Percentiles rank a stretch among this genome's conserved stretches.
These are phyloP conservation scores for Platycheirus albimanus DNA, from an alignment of 2,888 invertebrate genomes.

Conservation along the genomic window DNA sequence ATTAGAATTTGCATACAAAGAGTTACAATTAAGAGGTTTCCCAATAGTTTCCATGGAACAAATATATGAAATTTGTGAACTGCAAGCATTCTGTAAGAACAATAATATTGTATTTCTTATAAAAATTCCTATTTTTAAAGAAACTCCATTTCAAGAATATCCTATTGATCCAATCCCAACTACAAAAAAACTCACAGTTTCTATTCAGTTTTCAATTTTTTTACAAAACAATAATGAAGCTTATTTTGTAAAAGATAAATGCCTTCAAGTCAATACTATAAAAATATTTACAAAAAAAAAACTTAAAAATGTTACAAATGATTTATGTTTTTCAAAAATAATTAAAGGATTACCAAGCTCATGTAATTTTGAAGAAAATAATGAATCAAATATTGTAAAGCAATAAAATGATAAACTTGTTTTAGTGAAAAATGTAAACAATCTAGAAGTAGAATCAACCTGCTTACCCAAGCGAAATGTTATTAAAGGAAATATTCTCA, in stretches of 20 bases:
- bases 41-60: neutral
- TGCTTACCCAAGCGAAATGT: neutral
- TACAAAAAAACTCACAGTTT: neutral
- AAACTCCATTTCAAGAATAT: conserved; percentile 1
- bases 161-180: neutral
- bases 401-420: neutral
- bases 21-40: neutral
- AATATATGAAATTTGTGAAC: conserved; percentile 6
- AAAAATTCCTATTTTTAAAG: neutral
- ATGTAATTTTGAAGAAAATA: neutral
- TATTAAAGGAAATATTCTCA: neutral
- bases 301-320: neutral
- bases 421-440: neutral
- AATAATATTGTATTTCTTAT: neutral
- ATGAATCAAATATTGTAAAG: conserved; percentile 6
- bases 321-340: neutral
- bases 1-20: conserved; percentile 6
- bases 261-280: neutral
- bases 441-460: neutral
- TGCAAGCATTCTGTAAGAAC: neutral
- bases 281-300: neutral
- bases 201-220: neutral
- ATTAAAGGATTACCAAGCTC: neutral
- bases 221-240: neutral
- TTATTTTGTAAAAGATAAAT: conserved; percentile 5